These are phyloP conservation scores for Epizoanthus ramosus DNA, from an alignment of 92 coral and sea anemone species.

Conservation along the genomic window DNA sequence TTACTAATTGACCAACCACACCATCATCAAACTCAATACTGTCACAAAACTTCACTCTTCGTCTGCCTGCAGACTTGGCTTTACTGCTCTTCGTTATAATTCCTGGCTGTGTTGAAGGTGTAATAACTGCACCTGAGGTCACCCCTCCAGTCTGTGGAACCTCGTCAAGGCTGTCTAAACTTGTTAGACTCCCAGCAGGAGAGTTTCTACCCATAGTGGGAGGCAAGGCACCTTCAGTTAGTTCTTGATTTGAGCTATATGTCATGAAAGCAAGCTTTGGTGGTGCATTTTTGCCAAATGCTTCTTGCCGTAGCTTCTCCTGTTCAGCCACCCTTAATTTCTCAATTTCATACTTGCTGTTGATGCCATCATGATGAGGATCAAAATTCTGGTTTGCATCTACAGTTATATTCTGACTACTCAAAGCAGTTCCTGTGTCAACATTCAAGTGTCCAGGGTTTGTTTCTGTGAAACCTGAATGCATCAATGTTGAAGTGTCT, in stretches of 20 bases:
- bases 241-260: constrained; percentile 54
- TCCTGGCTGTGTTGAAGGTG: constrained; percentile 52
- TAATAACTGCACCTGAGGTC: constrained; percentile 29
- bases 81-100: constrained; percentile 67
- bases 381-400: constrained; percentile 23
- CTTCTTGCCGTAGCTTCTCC: constrained; percentile 83
- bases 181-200: constrained; percentile 89
- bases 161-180: constrained; percentile 93
- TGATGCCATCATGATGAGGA: neutral
- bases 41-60: constrained; percentile 91
- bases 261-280: constrained; percentile 88
- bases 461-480: constrained; percentile 1
- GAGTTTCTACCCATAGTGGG: constrained; percentile 87
- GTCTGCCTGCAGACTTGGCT: constrained; percentile 66
- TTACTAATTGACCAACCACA: constrained; percentile 86
- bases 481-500: constrained; percentile 1
- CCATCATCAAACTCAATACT: constrained; percentile 97
- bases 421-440: neutral
- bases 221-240: constrained; percentile 89
- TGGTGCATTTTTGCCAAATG: constrained; percentile 71
- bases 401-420: neutral
- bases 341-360: constrained; percentile 27
- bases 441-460: neutral
- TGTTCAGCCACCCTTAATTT: constrained; percentile 64
- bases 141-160: constrained; percentile 52